Evolutionary conservation across 2,797 vertebrate species (phyloP), one percentile per base, ranked within the genome.

Genomic region (Aselliscus stoliczkanus): DNA sequence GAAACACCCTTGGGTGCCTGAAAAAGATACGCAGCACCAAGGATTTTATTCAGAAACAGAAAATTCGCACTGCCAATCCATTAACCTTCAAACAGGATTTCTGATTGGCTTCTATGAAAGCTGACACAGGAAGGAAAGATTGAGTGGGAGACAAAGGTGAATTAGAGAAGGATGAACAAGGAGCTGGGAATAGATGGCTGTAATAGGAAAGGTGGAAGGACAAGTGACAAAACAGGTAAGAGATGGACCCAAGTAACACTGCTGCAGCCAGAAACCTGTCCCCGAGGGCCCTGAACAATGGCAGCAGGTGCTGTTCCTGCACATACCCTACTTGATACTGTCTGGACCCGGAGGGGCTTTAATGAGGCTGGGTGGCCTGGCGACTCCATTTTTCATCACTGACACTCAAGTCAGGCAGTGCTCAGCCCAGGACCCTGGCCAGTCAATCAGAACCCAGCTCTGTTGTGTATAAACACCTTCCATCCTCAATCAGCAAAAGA

Each of bases 341-440:
- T 47, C 95, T 91, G 86, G 88, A 95, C 62, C 29, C 14, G 6
- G 82, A 92, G 90, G 83, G 82, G 95, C 31, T 81, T 95, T 97
- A 97, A 97, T 97, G 96, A 97, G 95, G 69, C 94, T 10, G 69
- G 73, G 90, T 80, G 92, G 82, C 10, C 56, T 88, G 89, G 60
- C 47, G 64, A 60, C 93, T 94, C 92, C 97, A 97, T 96, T 97
- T 96, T 93, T 98, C 97, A 98, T 96, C 80, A 12, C 94, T 96
- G 97, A 97, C 97, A 96, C 86, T 70, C 89, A 82, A 82, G 97
- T 29, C 1, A 14, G 88, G 88, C 83, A 0, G 70, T 54, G 80
- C 90, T 77, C 85, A 37, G 91, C 90, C 60, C 76, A 42, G 88
- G 90, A 72, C 72, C 75, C 42, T 0, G 60, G 88, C 88, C 85